Base-by-base conservation (phyloP, 30 jellyfish, hydroid and myxozoan species). In the Aurelia aurita complex sp. Pacific region DNA sequence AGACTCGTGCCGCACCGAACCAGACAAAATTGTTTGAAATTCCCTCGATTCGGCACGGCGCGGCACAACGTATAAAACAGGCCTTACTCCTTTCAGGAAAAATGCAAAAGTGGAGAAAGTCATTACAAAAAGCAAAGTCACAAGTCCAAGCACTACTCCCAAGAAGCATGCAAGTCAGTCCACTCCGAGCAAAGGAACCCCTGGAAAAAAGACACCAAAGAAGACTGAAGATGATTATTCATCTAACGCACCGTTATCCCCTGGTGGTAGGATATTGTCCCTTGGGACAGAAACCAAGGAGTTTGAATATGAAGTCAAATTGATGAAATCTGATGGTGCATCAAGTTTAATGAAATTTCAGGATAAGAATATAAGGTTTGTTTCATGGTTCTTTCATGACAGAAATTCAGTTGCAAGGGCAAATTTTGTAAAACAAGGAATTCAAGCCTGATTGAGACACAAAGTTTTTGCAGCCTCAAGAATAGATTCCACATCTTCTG, bases 201-300 rank as follows among this genome's bases (percentile, higher is more conserved):
- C 91, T n/a, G 72, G 50, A 69, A 69, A 71, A 54, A 77, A 77
- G 78, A 63, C 87, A 5, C 69, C 87, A 77, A 77, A 62, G 40
- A 77, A 77, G 19, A 64, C 29, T 19, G 78, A 61, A 5, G 33
- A 62, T 34, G 77, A 77, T 61, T 15, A 36, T n/a, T 35, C 40
- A 17, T 12, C 74, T 1, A 4, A 35, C 1, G 40, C 35, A 9
- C 12, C 77, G 62, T 40, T 76, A 77, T 33, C 52, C 1, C 57
- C 57, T 46, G 57, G 15, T 46, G 57, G 57, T 46, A 7, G 57
- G 57, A 46, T 4, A 46, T 9, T 46, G 57, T 46, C 57, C 8
- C 57, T 46, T 46, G 57, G 14, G 57, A 46, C 57, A 46, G 57
- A 66, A 16, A 2, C 13, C 43, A 42, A 61, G 18, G 77, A 63